Conservation (phyloP, 2,113 vertebrate genomes). For the Todiramphus saurophagus region DNA sequence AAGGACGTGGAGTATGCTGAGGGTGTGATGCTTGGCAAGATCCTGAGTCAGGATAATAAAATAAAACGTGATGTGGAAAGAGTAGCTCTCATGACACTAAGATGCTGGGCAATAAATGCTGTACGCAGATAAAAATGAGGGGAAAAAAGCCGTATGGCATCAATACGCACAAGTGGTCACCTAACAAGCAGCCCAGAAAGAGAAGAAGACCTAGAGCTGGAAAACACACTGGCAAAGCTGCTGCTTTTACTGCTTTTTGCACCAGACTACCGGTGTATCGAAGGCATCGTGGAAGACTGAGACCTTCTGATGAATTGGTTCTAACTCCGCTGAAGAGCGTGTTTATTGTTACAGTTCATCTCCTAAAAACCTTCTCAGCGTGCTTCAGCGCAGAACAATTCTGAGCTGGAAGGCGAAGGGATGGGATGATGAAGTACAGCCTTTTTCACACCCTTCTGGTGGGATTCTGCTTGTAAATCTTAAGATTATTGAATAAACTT, state of each 20-base stretch:
- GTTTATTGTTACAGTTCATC: neutral
- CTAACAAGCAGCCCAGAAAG: too few species aligned
- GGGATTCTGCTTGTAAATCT: neutral
- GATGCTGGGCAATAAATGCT: neutral
- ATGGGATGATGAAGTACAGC: neutral
- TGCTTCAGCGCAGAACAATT: neutral
- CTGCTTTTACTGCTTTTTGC: neutral
- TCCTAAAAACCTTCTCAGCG: neutral
- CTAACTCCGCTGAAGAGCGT: neutral
- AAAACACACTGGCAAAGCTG: neutral
- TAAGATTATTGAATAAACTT: neutral
- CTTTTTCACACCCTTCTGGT: neutral
- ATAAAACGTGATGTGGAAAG: neutral
- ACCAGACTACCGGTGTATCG: neutral
- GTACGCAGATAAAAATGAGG: neutral
- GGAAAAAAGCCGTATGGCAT: neutral
- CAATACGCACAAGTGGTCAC: too few species aligned
- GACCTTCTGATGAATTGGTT: neutral
- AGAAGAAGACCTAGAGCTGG: neutral
- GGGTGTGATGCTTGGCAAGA: neutral
- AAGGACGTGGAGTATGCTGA: fast-evolving
- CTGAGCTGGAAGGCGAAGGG: neutral
- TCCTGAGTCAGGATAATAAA: neutral
- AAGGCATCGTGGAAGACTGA: neutral
- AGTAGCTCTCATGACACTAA: neutral